A percentile compares a stretch with the other conserved stretches of the same genome.
Evolutionary conservation across 2,797 vertebrate genomes (phyloP).

Genomic region (Neosilurus hyrtlii): DNA sequence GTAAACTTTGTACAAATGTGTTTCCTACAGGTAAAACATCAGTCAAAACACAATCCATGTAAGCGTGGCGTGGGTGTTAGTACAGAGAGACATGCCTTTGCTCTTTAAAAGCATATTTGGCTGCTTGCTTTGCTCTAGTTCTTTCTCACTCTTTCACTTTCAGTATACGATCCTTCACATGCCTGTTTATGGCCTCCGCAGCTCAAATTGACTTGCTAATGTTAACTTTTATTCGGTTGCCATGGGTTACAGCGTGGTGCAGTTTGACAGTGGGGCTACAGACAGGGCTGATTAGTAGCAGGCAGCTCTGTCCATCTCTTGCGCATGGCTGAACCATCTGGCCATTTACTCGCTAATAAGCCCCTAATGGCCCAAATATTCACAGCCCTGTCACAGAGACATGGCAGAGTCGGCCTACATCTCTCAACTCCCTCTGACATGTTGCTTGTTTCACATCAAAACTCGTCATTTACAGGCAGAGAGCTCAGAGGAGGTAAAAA

Average conservation of each 20-base stretch:
- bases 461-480: constrained; percentile 99
- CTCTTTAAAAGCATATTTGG: constrained; percentile 64
- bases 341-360: constrained; percentile 99
- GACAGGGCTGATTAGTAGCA: constrained; percentile 99
- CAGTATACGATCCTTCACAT: constrained; percentile 70
- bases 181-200: constrained; percentile 96
- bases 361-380: constrained; percentile 99
- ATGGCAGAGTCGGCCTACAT: constrained; percentile 99
- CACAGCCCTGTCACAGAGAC: constrained; percentile 99
- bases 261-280: constrained; percentile 99
- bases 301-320: constrained; percentile 99
- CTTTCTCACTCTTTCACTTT: constrained; percentile 31
- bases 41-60: constrained; percentile 47
- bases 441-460: constrained; percentile 99
- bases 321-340: constrained; percentile 99
- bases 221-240: constrained; percentile 99
- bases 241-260: constrained; percentile 99
- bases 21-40: constrained; percentile 18
- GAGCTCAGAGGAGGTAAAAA: constrained; percentile 98
- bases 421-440: constrained; percentile 99
- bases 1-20: neutral
- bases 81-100: constrained; percentile 47
- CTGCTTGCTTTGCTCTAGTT: constrained; percentile 31
- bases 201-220: constrained; percentile 99
- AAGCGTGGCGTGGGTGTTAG: constrained; percentile 30